Evolutionary conservation across 1,140 invertebrate genomes (phyloP).

Genomic region (Diuraphis noxia): DNA sequence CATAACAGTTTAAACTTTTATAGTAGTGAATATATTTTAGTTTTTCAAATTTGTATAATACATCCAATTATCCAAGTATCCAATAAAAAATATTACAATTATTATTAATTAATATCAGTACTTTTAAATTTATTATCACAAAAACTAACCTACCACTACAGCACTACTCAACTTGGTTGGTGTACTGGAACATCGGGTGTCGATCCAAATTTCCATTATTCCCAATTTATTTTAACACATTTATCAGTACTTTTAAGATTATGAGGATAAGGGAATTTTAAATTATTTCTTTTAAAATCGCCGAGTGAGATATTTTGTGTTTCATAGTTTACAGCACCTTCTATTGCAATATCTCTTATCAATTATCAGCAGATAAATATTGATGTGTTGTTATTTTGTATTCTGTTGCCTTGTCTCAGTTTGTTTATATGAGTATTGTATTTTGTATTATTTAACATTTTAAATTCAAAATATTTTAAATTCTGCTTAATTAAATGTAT

Average conservation of each 20-base stretch:
- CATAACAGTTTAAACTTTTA: not conserved
- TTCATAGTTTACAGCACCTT: not conserved
- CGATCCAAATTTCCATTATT: too few relatives aligned
- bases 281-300: not conserved
- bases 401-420: not conserved
- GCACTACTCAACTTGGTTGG: too few relatives aligned
- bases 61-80: too few relatives aligned
- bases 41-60: too few relatives aligned
- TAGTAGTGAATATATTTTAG: not conserved
- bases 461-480: not conserved
- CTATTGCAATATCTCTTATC: conserved; percentile 1
- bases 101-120: not conserved
- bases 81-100: not conserved
- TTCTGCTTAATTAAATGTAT: not conserved
- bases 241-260: too few relatives aligned
- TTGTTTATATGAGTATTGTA: too few relatives aligned
- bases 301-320: conserved; percentile 1
- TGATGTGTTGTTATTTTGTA: not conserved
- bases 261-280: not conserved
- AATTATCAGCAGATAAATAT: not conserved
- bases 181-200: too few relatives aligned
- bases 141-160: not conserved
- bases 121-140: not conserved
- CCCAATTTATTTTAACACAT: too few relatives aligned
- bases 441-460: not conserved